Conservation (phyloP, 2,888 invertebrate species). For the Lycocerus yunnanus region DNA sequence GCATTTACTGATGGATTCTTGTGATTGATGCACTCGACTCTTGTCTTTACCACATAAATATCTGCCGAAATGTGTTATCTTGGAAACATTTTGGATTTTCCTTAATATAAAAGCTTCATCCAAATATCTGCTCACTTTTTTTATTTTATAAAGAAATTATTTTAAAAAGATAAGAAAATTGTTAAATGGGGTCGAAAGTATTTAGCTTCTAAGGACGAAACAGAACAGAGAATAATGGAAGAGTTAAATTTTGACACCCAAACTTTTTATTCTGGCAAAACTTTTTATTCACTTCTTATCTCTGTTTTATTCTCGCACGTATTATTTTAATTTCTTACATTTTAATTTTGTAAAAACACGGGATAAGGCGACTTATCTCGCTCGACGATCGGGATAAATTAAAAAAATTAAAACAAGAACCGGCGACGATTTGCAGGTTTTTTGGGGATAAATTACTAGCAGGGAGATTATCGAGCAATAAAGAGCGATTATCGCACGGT, state of each 20-base stretch:
- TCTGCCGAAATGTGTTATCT: constrained; percentile 2
- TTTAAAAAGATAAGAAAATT: constrained; percentile 18
- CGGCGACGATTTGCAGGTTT: not conserved
- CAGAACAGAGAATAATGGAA: constrained; percentile 8
- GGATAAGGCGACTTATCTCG: not conserved
- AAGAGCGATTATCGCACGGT: not conserved
- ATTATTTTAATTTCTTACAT: not conserved
- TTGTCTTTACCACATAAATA: constrained; percentile 16
- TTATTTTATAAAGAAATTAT: constrained; percentile 16
- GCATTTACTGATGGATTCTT: constrained; percentile 7
- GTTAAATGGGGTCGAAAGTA: constrained; percentile 27
- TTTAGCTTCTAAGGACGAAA: constrained; percentile 17
- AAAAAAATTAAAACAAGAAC: not conserved
- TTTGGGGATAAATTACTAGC: not conserved
- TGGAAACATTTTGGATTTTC: not conserved
- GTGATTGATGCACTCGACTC: constrained; percentile 15
- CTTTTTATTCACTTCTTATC: not conserved
- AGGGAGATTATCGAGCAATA: not conserved
- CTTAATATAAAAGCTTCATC: not conserved
- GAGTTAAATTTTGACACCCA: not conserved
- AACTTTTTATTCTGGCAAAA: not conserved
- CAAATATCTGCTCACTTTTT: constrained; percentile 4
- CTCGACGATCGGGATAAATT: not conserved
- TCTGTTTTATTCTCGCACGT: not conserved
- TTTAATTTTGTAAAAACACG: not conserved